Evolutionary conservation across 2,888 invertebrate genomes (phyloP).

Genomic region (Synanthedon tipuliformis): DNA sequence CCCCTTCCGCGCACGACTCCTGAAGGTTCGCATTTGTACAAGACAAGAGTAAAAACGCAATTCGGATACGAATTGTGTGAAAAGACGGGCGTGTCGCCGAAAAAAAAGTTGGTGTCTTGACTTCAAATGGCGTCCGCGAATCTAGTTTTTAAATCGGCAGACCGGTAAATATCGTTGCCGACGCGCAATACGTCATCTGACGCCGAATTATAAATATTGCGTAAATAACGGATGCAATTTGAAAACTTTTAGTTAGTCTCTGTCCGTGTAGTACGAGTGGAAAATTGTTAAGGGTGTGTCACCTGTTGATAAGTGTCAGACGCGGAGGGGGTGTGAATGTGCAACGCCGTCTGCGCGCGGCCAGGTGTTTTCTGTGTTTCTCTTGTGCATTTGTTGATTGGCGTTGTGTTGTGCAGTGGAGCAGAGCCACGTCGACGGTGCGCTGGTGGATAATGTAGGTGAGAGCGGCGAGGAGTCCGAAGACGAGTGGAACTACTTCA

Average conservation of each 20-base stretch:
- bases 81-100: slow-evolving; percentile 52
- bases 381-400: background rate
- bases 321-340: slow-evolving; percentile 17
- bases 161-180: slow-evolving; percentile 53
- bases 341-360: background rate
- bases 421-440: slow-evolving; percentile 60
- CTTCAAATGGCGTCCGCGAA: slow-evolving; percentile 64
- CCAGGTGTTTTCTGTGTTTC: background rate
- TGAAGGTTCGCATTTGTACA: slow-evolving; percentile 9
- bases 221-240: background rate
- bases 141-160: slow-evolving; percentile 52
- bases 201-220: slow-evolving; percentile 8
- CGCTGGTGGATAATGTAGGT: slow-evolving; percentile 78
- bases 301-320: slow-evolving; percentile 44
- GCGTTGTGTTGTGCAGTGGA: slow-evolving; percentile 42
- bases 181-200: slow-evolving; percentile 24
- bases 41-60: slow-evolving; percentile 6
- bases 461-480: slow-evolving; percentile 83
- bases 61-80: slow-evolving; percentile 7
- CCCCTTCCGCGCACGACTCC: slow-evolving; percentile 42
- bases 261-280: slow-evolving; percentile 1
- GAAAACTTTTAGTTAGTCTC: background rate
- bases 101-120: slow-evolving; percentile 30
- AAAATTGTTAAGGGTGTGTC: slow-evolving; percentile 48
- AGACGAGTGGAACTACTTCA: slow-evolving; percentile 90